Base-by-base conservation (phyloP, 2,797 vertebrate genomes). In the Bovichtus diacanthus region DNA sequence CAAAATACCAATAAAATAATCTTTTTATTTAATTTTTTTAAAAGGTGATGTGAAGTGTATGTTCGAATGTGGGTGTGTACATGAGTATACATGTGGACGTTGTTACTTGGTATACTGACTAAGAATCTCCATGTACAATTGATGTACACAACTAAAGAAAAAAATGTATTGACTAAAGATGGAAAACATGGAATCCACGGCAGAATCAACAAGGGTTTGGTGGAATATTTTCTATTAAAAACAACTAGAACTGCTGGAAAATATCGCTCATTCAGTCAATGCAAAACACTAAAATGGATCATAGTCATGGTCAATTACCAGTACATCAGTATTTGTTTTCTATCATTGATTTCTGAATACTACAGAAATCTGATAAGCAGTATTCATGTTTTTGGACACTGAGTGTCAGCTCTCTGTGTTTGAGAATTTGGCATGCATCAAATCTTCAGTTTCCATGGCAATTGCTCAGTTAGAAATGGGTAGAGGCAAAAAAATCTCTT, bases 361-460 rank as follows among this genome's bases (percentile, higher is more conserved):
- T n/a, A 13, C n/a, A 51, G 9, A 68, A 50, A 69, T 16, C 15
- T n/a, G 36, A 19, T 50, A 44, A 31, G 51, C 41, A 27, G 2
- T 10, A 23, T 36, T 64, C n/a, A 41, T 63, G 54, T 62, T 61
- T 54, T 23, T 46, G 47, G 41, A 49, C 18, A 3, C 7, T 8
- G 41, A 66, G 65, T 54, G 36, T 61, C 56, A 44, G 44, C 21
- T 46, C 60, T 77, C 66, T 25, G 9, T 18, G 64, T 70, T 71
- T 43, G 55, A 74, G 29, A 78, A 74, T 71, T 68, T 80, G 72
- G 46, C 67, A 79, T 84, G 68, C 83, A 85, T 87, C 83, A 83
- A 34, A 79, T 83, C 25, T 77, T 81, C 34, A 56, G 89, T 91
- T 93, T 89, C 92, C 89, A 91, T 92, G 90, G 87, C 55, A 15